phyloP scores from a whole-genome alignment of 1,140 invertebrate species.

The Drosophila teissieri region DNA sequence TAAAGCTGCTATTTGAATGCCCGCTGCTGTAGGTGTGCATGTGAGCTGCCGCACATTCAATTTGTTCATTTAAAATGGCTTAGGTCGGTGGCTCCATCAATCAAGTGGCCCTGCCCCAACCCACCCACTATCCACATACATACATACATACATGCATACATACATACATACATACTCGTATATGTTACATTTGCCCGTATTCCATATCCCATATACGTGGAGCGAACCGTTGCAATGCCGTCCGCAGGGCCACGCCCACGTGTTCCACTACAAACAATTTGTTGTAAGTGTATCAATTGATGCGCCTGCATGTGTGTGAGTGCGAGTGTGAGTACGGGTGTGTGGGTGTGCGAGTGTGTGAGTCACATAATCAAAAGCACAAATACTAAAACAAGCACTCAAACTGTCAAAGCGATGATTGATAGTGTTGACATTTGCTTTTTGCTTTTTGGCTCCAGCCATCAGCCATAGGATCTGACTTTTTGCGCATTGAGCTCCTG shows the following conservation, averaged over 20 bases:
- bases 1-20: background rate
- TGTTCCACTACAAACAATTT: constrained; percentile 69
- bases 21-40: constrained; percentile 15
- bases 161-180: background rate
- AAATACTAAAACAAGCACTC: constrained; percentile 84
- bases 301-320: constrained; percentile 37
- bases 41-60: constrained; percentile 51
- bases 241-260: constrained; percentile 45
- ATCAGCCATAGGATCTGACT: constrained; percentile 46
- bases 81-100: constrained; percentile 68
- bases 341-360: constrained; percentile 29
- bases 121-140: background rate
- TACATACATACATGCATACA: background rate
- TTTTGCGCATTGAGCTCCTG: constrained; percentile 75
- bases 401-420: constrained; percentile 83
- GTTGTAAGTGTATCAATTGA: constrained; percentile 79
- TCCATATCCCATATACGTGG: constrained; percentile 1
- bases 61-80: constrained; percentile 81
- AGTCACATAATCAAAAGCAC: constrained; percentile 81
- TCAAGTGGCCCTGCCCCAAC: constrained; percentile 46
- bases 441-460: constrained; percentile 78
- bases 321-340: constrained; percentile 11
- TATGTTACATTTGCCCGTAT: background rate
- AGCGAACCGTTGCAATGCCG: constrained; percentile 5
- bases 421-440: constrained; percentile 83